Evolutionary conservation across 2,797 vertebrate genomes (phyloP).

Genomic region (Enteromius treurensis): DNA sequence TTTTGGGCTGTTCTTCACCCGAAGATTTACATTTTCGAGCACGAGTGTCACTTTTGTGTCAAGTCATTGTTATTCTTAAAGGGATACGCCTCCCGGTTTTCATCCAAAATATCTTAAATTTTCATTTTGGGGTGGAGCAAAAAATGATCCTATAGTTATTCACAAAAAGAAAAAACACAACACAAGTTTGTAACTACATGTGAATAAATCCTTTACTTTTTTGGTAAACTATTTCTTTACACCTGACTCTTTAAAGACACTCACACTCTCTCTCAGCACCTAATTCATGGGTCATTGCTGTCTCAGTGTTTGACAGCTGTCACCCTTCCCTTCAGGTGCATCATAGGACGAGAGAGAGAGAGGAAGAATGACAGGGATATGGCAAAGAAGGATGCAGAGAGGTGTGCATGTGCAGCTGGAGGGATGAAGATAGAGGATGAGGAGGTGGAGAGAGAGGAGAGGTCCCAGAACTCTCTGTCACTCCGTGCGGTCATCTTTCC

Average conservation of each 20-base stretch:
- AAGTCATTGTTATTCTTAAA: not conserved
- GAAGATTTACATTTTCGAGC: not conserved
- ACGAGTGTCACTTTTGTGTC: not conserved
- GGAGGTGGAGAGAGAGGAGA: slow-evolving; percentile 30
- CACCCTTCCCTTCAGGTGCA: slow-evolving; percentile 39
- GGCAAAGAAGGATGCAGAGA: slow-evolving; percentile 26
- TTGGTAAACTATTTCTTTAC: slow-evolving; percentile 8
- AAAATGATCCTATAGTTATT: not conserved
- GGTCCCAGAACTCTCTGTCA: slow-evolving; percentile 47
- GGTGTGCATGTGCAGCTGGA: slow-evolving; percentile 36
- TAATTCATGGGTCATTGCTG: slow-evolving; percentile 39
- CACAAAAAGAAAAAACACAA: not conserved
- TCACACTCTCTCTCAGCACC: slow-evolving; percentile 35
- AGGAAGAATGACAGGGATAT: slow-evolving; percentile 32
- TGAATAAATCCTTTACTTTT: not conserved
- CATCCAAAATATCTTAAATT: too few relatives aligned
- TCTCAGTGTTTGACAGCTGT: slow-evolving; percentile 52
- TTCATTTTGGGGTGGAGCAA: not conserved
- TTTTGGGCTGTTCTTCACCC: not conserved
- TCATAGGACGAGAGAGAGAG: not conserved
- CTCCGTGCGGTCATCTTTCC: slow-evolving; percentile 43
- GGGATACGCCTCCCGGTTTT: too few relatives aligned
- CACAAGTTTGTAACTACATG: slow-evolving; percentile 2
- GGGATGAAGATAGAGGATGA: slow-evolving; percentile 46
- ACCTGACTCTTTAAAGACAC: slow-evolving; percentile 19